Percentiles rank a stretch among this genome's conserved stretches.
phyloP scores from a whole-genome alignment of 2,888 invertebrate species.

The Eulithis testata region DNA sequence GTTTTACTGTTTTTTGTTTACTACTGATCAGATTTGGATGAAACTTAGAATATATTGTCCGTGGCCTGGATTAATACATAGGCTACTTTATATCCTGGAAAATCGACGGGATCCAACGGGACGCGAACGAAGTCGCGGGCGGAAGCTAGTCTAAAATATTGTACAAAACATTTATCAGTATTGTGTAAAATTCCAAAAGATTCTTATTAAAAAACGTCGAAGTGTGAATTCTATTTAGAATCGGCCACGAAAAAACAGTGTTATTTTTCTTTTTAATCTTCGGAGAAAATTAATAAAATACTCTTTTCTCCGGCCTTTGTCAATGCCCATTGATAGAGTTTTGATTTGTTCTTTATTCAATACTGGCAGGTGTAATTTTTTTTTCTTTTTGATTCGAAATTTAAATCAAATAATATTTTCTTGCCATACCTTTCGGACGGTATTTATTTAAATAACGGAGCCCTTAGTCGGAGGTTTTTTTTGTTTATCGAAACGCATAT shows the following conservation, averaged over 20 bases:
- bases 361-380: conserved; percentile 36
- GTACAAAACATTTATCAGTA: conserved; percentile 2
- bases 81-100: no score
- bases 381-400: conserved; percentile 29
- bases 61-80: no score
- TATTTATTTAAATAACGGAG: no score
- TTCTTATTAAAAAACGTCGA: conserved; percentile 27
- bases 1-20: no score
- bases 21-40: no score
- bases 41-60: not conserved
- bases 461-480: no score
- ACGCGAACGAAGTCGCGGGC: no score
- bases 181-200: conserved; percentile 25
- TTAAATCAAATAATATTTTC: conserved; percentile 10
- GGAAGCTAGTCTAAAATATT: no score
- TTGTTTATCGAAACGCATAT: no score
- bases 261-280: conserved; percentile 28
- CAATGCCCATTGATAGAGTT: conserved; percentile 25
- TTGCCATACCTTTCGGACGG: no score
- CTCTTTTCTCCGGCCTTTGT: conserved; percentile 31
- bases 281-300: conserved; percentile 24
- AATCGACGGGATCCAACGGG: no score
- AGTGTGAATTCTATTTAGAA: conserved; percentile 25
- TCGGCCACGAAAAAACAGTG: conserved; percentile 6
- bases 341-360: conserved; percentile 36